Percentiles rank a stretch among this genome's conserved stretches.
Conservation (phyloP, 2,113 vertebrate species). For the Catharus fuscescens region DNA sequence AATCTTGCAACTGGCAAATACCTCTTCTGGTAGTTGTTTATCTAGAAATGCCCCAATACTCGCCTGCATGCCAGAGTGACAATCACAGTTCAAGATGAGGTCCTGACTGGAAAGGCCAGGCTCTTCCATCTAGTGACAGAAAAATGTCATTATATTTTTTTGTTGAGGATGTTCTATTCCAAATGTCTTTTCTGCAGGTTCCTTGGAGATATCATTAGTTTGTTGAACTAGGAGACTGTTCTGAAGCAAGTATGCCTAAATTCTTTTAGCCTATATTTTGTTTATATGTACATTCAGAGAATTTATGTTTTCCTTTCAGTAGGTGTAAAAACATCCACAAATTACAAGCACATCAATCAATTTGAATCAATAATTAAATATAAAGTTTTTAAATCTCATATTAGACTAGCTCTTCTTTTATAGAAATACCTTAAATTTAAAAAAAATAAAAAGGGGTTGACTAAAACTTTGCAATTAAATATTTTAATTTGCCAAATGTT, state of each 20-base stretch:
- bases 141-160: not conserved
- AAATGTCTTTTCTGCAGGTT: not conserved
- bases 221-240: not conserved
- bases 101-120: not conserved
- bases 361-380: not conserved
- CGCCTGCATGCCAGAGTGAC: not conserved
- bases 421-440: not conserved
- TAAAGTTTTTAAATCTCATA: not conserved
- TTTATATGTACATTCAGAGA: not conserved
- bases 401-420: not conserved
- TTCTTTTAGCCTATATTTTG: not conserved
- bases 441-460: fast-evolving
- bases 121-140: not conserved
- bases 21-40: not conserved
- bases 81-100: not conserved
- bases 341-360: not conserved
- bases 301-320: not conserved
- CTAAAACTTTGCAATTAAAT: not conserved
- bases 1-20: not conserved
- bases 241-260: not conserved
- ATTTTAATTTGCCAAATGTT: not conserved
- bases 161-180: not conserved
- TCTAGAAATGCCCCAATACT: not conserved
- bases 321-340: not conserved
- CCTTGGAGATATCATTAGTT: not conserved